phyloP scores from a whole-genome alignment of 2,797 vertebrate species.

The Enoplosus armatus region DNA sequence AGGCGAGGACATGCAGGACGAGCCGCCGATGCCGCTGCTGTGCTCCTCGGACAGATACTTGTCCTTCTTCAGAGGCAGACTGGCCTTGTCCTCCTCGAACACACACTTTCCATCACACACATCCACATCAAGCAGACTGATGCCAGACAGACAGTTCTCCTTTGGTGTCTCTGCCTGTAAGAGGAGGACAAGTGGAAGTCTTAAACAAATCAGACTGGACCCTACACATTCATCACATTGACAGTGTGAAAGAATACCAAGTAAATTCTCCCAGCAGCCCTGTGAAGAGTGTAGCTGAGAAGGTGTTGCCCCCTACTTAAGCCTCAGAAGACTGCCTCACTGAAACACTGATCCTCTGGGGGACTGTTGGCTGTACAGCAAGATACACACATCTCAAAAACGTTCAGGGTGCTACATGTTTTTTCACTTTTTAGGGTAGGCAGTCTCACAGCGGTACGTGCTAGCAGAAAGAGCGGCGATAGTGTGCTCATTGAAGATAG shows the following conservation, averaged over 20 bases:
- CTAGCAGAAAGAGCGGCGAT: too few relatives aligned
- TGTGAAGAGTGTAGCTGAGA: too few relatives aligned
- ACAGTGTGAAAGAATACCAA: too few relatives aligned
- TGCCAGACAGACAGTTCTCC: slow-evolving; percentile 89
- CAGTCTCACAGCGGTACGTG: too few relatives aligned
- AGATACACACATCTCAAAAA: not conserved
- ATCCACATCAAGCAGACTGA: slow-evolving; percentile 93
- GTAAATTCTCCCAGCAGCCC: not conserved
- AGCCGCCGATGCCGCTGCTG: slow-evolving; percentile 98
- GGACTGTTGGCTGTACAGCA: not conserved
- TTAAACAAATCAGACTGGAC: not conserved
- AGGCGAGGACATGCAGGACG: slow-evolving; percentile 96
- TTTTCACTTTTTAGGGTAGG: too few relatives aligned
- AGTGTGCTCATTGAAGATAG: not conserved
- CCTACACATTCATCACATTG: too few relatives aligned
- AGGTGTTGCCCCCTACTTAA: too few relatives aligned
- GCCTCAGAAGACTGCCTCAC: too few relatives aligned
- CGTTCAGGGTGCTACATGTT: too few relatives aligned
- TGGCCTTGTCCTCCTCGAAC: slow-evolving; percentile 90
- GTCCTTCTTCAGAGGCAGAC: slow-evolving; percentile 92
- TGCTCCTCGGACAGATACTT: slow-evolving; percentile 94
- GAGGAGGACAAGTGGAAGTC: slow-evolving; percentile 34
- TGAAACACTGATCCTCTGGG: not conserved
- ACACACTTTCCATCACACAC: slow-evolving; percentile 86
- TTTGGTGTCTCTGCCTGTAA: slow-evolving; percentile 89